Base-by-base conservation (phyloP, 2,797 vertebrate genomes). In the Gambusia yucatana region DNA sequence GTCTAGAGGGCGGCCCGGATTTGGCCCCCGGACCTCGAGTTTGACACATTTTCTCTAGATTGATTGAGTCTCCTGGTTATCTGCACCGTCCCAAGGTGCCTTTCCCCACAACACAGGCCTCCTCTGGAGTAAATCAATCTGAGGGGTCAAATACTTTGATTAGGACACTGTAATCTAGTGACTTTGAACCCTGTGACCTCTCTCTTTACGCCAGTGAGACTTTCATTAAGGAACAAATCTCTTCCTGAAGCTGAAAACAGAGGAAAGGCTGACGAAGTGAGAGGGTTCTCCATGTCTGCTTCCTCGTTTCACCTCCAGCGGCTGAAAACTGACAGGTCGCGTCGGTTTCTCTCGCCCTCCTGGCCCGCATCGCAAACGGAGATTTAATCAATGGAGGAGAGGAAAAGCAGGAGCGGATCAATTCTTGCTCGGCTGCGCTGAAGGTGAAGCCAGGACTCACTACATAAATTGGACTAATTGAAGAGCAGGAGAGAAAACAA, bases 41-140 rank as follows among this genome's bases (percentile, higher is more conserved):
- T 52, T 52, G 50, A 52, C 50, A 52, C 50, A 48, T 48, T 20
- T 48, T 20, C 47, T 93, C 92, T 92, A 95, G 96, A 96, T 95
- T 95, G 95, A 96, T 95, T 94, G 92, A 93, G 90, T 88, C 87
- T 91, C 84, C 20, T 41, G 36, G 22, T 67, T 67, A 39, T 67
- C 63, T 67, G 89, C 78, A 86, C 85, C 84, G 88, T 95, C 95
- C 95, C 95, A 96, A 96, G 95, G 95, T 96, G 95, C 95, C 96
- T 95, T 96, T 96, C 93, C 92, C 75, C 82, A 69, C 87, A 70
- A 80, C 90, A 88, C 86, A 89, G 88, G 92, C 91, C 91, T 93
- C 92, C 88, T 92, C 88, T 71, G 69, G 92, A 94, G 93, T 94
- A 95, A 95, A 96, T 96, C 95, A 96, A 95, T 96, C 83, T 79